Percentiles rank a stretch among this genome's conserved stretches.
phyloP scores from a whole-genome alignment of 2,797 vertebrate species.

The Macropus fuliginosus region DNA sequence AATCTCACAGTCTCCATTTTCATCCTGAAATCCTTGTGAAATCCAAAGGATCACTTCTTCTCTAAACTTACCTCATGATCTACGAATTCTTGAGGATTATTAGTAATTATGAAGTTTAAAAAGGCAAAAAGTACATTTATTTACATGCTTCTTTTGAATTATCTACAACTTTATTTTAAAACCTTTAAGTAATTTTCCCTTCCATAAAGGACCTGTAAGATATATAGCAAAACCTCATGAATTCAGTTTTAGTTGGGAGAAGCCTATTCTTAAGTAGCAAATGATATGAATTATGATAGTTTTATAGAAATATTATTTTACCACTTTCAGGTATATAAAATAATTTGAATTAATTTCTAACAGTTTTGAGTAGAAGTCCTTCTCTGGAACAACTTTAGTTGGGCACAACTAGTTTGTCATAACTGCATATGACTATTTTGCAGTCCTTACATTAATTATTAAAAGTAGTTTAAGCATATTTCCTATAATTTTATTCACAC shows the following conservation, averaged over 20 bases:
- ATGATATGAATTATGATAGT: conserved; percentile 31
- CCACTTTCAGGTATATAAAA: conserved; percentile 16
- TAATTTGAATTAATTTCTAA: conserved; percentile 13
- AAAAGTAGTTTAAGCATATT: conserved; percentile 24
- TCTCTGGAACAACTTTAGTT: conserved; percentile 16
- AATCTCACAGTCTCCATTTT: conserved; percentile 40
- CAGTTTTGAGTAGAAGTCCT: conserved; percentile 14
- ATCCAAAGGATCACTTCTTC: conserved; percentile 10
- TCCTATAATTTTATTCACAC: conserved; percentile 26
- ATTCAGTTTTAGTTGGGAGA: background rate
- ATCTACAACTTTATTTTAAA: conserved; percentile 26
- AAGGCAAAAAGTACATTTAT: conserved; percentile 8
- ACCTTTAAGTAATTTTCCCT: background rate
- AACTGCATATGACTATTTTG: conserved; percentile 5
- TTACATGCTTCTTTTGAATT: conserved; percentile 4
- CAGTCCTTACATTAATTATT: conserved; percentile 25
- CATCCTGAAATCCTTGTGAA: conserved; percentile 48
- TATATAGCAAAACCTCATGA: conserved; percentile 23
- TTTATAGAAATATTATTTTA: conserved; percentile 32
- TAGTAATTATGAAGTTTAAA: background rate
- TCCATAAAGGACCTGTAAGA: conserved; percentile 12
- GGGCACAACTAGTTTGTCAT: conserved; percentile 5
- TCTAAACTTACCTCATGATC: background rate
- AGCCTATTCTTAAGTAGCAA: background rate
- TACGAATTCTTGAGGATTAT: conserved; percentile 42